Conservation (phyloP, 64 coral and sea anemone genomes). For the Pachyseris speciosa region DNA sequence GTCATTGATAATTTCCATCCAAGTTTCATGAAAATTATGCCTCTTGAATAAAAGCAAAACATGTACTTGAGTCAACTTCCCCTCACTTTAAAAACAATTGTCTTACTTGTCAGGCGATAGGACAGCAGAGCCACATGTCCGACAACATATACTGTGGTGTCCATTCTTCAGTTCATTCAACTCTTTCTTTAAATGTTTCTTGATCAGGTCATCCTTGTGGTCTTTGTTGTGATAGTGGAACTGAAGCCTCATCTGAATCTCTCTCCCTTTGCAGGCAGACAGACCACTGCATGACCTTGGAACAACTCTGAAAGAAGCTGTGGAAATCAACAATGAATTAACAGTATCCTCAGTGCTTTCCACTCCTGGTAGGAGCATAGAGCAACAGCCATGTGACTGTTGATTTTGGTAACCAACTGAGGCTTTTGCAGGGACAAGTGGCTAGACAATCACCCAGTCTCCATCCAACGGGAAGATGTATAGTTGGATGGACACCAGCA, state of each 20-base stretch:
- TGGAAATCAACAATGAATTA: background rate
- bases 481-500: no score
- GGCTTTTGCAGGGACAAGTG: no score
- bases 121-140: constrained; percentile 16
- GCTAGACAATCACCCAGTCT: no score
- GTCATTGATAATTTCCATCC: no score
- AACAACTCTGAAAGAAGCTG: constrained; percentile 8
- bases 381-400: no score
- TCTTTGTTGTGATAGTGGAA: background rate
- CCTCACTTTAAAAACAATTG: background rate
- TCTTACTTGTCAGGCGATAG: constrained; percentile 25
- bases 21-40: no score
- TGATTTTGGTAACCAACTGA: no score
- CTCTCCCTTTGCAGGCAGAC: constrained; percentile 7
- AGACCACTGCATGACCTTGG: constrained; percentile 37
- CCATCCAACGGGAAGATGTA: no score
- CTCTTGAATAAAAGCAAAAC: no score
- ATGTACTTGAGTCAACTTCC: no score
- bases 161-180: background rate
- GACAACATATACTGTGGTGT: constrained; percentile 1
- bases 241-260: constrained; percentile 56
- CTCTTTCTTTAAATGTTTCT: background rate
- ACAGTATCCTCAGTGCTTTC: no score
- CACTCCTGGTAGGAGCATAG: no score
- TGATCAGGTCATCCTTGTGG: background rate